Base-by-base conservation (phyloP, 2,888 invertebrate species). In the Palloptera scutellata region DNA sequence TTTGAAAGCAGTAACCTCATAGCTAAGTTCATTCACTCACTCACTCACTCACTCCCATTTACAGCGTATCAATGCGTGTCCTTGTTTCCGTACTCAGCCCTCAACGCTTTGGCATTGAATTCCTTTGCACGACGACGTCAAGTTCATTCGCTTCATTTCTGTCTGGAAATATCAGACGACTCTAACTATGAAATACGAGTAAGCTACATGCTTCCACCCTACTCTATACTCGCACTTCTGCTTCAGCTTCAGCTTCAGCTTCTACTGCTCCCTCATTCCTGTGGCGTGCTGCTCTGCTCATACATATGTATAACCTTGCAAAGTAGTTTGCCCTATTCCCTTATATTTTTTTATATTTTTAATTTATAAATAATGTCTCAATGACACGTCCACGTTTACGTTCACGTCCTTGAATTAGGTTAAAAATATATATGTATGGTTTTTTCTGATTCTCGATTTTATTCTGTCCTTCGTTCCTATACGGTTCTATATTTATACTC, bases 391-490 rank as follows among this genome's bases (percentile, higher is more conserved):
- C n/a, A n/a, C n/a, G n/a, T n/a, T n/a, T n/a, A n/a, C n/a, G n/a
- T n/a, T n/a, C n/a, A n/a, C n/a, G n/a, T 79, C 81, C 81, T 81
- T 81, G 81, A 81, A 81, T 81, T 81, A 78, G 82, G 81, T 81
- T 82, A 81, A 80, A 75, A 79, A 48, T 30, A 30, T 30, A 30
- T 30, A 30, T 30, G 6, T 30, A 30, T 30, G 30, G 6, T 19
- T 66, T 19, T 66, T 69, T 53, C 52, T 63, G 64, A 30, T 58
- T 54, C 63, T 11, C 68, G 51, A 60, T 63, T 65, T 45, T 67
- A 20, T 40, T 42, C 42, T 63, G 20, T 51, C 41, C 48, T 42
- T 66, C 48, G 3, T 41, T 12, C 48, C 60, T n/a, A 11, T 20
- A 19, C 19, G 12, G 19, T 19, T 40, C 45, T 45, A 13, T 66